Evolutionary conservation across 2,113 vertebrate genomes (phyloP).

Genomic region (Dipodomys stephensi): DNA sequence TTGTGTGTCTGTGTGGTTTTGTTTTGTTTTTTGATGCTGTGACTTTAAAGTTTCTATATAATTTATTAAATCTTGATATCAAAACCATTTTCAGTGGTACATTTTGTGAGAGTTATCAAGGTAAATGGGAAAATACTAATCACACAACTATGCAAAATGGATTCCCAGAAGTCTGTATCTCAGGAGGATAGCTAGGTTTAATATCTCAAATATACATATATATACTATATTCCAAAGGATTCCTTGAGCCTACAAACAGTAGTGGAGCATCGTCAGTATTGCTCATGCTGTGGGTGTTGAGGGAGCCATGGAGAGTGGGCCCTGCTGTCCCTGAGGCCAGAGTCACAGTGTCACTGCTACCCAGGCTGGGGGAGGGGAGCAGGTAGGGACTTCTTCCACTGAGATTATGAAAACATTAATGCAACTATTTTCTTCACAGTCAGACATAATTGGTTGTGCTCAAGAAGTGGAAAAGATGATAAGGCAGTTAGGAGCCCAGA

Average conservation of each 20-base stretch:
- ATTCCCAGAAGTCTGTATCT: neutral
- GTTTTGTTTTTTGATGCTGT: neutral
- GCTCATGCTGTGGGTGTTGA: neutral
- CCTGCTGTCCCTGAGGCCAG: neutral
- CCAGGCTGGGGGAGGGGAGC: neutral
- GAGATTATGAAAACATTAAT: constrained; percentile 43
- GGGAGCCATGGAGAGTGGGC: neutral
- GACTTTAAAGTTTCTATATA: constrained; percentile 8
- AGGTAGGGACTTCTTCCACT: neutral
- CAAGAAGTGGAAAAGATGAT: constrained; percentile 88
- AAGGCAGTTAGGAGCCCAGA: constrained; percentile 84
- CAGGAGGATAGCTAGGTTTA: neutral
- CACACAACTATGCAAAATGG: neutral
- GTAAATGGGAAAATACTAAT: neutral
- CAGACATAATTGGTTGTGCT: constrained; percentile 88
- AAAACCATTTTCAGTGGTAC: neutral
- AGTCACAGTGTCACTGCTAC: neutral
- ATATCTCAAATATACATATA: neutral
- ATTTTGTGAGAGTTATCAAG: constrained; percentile 16
- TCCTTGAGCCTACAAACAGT: neutral
- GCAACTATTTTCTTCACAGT: constrained; percentile 84
- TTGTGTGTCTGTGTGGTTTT: too few species aligned
- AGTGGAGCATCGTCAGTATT: neutral
- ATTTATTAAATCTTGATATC: neutral
- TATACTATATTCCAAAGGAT: too few species aligned